Evolutionary conservation across 2,888 invertebrate species (phyloP).

Genomic region (Peribatodes rhomboidaria): DNA sequence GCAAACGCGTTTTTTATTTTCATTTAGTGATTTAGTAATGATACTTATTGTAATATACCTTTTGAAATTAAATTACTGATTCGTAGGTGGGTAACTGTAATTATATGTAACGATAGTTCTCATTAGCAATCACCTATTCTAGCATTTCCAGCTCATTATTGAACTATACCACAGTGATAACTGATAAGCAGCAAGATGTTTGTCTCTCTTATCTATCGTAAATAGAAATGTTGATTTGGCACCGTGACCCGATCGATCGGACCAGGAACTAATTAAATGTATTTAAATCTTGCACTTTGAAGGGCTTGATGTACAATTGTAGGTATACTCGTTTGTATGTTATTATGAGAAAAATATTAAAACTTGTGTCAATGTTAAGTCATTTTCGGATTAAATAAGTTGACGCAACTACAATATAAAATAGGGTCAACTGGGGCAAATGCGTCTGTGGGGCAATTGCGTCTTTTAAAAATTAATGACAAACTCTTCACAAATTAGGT

Average conservation of each 20-base stretch:
- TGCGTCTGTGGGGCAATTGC: too few species aligned
- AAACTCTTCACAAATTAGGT: too few species aligned
- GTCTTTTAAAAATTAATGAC: too few species aligned
- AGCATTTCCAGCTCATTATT: conserved; percentile 6
- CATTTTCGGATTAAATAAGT: too few species aligned
- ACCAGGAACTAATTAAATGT: conserved; percentile 31
- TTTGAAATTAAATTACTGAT: neutral
- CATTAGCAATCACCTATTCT: conserved; percentile 9
- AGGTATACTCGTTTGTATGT: too few species aligned
- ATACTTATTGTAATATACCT: neutral
- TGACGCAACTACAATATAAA: too few species aligned
- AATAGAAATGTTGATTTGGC: conserved; percentile 31
- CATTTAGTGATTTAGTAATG: too few species aligned
- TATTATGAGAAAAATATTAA: too few species aligned
- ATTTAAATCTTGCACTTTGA: neutral
- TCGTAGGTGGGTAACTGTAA: too few species aligned
- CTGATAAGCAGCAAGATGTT: conserved; percentile 30
- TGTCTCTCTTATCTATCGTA: conserved; percentile 29
- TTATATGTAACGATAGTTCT: neutral
- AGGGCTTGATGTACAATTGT: neutral
- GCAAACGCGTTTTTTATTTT: too few species aligned
- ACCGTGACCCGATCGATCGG: conserved; percentile 16
- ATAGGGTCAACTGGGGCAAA: too few species aligned
- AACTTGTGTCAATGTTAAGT: too few species aligned
- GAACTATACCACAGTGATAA: conserved; percentile 29